Evolutionary conservation across 2,888 invertebrate species (phyloP), one percentile per base, ranked within the genome.

Genomic region (Alviniconcha strummeri): DNA sequence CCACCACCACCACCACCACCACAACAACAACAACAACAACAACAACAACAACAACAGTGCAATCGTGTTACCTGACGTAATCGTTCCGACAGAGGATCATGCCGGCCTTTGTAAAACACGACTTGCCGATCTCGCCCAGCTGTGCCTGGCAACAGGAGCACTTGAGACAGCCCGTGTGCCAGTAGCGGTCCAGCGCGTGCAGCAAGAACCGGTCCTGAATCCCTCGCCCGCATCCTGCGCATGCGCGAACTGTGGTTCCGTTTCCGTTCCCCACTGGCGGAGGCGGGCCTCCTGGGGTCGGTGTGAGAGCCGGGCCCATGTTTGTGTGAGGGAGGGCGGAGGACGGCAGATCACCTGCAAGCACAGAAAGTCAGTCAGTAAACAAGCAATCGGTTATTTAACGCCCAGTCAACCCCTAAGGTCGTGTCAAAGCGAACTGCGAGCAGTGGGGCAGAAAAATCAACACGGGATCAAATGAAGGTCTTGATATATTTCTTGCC

Each of bases 1-100:
- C 13, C 13, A 60, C 60, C 60, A 60, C 13, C 60, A 60, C 60
- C 13, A 60, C 13, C 60, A 60, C 13, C 13, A 64, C 64, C 1
- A 64, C 15, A 9, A 64, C 64, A 9, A 64, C 64, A 64, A 64
- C 64, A 64, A 64, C 64, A 64, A 60, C 13, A 9, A 64, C 64
- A 15, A 64, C 15, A 9, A 64, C 64, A 9, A 64, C 64, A 64
- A 64, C 64, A 64, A 64, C 64, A 64, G 15, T 64, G 64, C 64
- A 4, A 64, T 15, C 64, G 15, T 13, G 15, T 9, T 60, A 98
- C 98, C 97, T 97, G 94, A 97, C 96, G 95, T 98, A 98, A 95
- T 98, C 98, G 95, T 96, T 96, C 96, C 97, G 97, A 96, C 98
- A 98, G 93, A 98, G 96, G 94, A 98, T 97, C 96, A 98, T 97